Base-by-base conservation (phyloP, 2,797 vertebrate species). In the Acrocephalus scirpaceus region DNA sequence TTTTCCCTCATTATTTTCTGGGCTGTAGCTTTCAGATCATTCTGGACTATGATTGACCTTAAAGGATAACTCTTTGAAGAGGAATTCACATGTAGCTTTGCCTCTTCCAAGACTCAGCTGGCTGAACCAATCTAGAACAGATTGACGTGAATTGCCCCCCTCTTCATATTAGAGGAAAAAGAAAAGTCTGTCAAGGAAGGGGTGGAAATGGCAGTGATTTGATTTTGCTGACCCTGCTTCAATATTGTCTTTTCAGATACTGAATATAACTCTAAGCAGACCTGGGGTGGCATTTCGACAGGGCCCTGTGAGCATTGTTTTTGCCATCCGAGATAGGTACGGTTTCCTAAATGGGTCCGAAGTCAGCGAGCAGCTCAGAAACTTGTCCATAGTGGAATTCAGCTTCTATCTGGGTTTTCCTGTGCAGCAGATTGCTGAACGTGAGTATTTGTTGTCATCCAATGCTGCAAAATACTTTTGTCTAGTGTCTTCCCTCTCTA, bases 321-420 rank as follows among this genome's bases (percentile, higher is more conserved):
- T 99, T 82, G 98, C 98, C 0, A 96, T 99, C 45, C 98, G 91
- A 47, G 98, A 99, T 65, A 86, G 92, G 3, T 96, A 86, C 0
- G 98, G 98, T 58, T 99, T 98, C 95, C 86, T 99, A 80, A 98
- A 95, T 0, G 99, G 99, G 10, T 98, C 99, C 0, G 98, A 99
- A 90, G 98, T 99, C 97, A 99, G 99, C 25, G 98, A 98, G 72
- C 98, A 99, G 92, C 98, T 99, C 82, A 98, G 99, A 94, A 99
- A 98, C 97, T 97, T 99, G 86, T 99, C 98, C 0, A 93, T 98
- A 94, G 99, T 99, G 50, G 99, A 99, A 97, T 99, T 99, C 98
- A 99, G 99, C 96, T 99, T 99, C 98, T 99, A 99, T 79, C 92
- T 99, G 60, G 99, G 99, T 21, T 99, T 98, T 96, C 99, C 99